Evolutionary conservation across 2,113 vertebrate species (phyloP), one percentile per base, ranked within the genome.

Genomic region (Istiophorus platypterus): DNA sequence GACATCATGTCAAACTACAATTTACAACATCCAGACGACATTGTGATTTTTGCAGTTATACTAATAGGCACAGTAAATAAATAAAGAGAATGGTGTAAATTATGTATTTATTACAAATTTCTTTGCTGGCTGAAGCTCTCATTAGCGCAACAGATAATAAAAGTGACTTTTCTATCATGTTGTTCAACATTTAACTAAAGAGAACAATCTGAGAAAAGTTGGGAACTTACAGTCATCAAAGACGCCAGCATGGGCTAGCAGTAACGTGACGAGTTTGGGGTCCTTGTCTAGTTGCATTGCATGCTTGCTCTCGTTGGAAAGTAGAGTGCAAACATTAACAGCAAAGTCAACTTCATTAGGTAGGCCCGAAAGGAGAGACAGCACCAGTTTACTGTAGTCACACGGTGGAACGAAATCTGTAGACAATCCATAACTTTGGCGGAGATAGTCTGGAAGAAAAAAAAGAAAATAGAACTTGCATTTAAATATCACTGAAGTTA

Each of bases 311-410:
- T 99, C 98, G 81, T 99, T 99, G 95, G 98, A 99, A 66, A 99
- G 96, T 69, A 99, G 97, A 90, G 97, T 99, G 95, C 98, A 99
- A 92, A 99, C 98, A 42, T 99, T 99, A 92, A 99, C 97, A 89
- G 98, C 98, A 54, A 99, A 99, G 94, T 99, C 98, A 95, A 99
- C 98, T 95, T 99, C 98, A 85, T 99, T 99, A 89, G 98, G 98
- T 89, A 99, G 97, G 93, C 98, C 98, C 93, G 98, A 99, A 80
- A 99, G 95, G 76, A 99, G 96, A 80, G 98, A 99, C 92, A 99
- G 98, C 97, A 99, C 98, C 97, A 99, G 94, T 97, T 99, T 99
- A 95, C 98, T 98, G 95, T 99, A 99, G 95, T 99, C 98, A 80
- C 97, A 99, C 93, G 97, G 96, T 77, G 97, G 96, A 87, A 96